Percentiles rank a stretch among this genome's conserved stretches.
These are phyloP conservation scores for Philantomba maxwellii DNA, from an alignment of 2,113 vertebrate species.

Conservation along the genomic window DNA sequence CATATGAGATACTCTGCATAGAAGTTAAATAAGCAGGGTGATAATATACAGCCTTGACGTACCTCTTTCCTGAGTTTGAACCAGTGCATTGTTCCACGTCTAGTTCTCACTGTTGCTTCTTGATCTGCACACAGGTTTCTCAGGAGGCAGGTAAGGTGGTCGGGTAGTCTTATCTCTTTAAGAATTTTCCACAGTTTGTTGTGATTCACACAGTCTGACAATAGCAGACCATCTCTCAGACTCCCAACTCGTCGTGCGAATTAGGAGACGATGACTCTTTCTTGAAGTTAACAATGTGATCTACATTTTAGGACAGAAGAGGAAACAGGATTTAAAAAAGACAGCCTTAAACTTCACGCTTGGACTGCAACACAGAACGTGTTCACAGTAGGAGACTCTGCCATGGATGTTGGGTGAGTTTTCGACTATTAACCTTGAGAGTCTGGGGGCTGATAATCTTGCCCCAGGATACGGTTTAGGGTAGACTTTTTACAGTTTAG, in stretches of 20 bases:
- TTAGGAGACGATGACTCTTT: background rate
- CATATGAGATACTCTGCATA: background rate
- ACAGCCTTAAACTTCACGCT: background rate
- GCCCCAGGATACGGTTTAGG: background rate
- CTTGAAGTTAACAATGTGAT: background rate
- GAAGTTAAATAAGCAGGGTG: background rate
- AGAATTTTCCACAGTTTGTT: background rate
- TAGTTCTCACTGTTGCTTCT: background rate
- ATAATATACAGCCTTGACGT: background rate
- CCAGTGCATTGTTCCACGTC: background rate
- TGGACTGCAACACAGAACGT: background rate
- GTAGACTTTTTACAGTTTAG: background rate
- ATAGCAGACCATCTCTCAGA: background rate
- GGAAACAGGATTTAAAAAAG: background rate
- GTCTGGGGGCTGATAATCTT: no score
- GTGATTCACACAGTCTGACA: background rate
- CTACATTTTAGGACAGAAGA: conserved; percentile 31
- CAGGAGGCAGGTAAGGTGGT: background rate
- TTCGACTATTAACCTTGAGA: accelerated
- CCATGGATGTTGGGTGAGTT: background rate
- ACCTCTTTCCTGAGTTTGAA: background rate
- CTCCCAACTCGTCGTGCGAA: background rate
- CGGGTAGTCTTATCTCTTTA: background rate
- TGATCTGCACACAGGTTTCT: background rate
- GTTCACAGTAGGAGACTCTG: background rate